A percentile compares a stretch with the other conserved stretches of the same genome.
These are phyloP conservation scores for Polypterus bichir DNA, from an alignment of 2,113 vertebrate genomes.

Conservation along the genomic window DNA sequence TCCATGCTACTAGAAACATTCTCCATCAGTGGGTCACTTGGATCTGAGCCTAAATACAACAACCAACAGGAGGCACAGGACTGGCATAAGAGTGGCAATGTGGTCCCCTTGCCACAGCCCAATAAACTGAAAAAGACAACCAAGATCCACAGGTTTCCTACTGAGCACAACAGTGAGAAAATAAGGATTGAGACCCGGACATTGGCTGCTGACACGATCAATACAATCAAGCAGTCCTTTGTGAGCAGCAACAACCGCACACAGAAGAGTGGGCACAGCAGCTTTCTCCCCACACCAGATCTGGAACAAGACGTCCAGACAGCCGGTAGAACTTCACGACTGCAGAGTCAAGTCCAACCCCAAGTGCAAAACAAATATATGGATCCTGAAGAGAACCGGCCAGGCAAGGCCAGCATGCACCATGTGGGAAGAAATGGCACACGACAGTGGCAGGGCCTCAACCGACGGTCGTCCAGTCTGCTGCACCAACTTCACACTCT, in stretches of 20 bases:
- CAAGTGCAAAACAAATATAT: conserved; percentile 23
- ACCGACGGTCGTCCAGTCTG: conserved; percentile 45
- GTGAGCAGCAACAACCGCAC: conserved; percentile 29
- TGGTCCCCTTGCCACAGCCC: conserved; percentile 33
- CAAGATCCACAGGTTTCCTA: conserved; percentile 36
- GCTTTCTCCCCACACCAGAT: conserved; percentile 22
- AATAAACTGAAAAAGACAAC: conserved; percentile 49
- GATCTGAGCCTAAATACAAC: conserved; percentile 36
- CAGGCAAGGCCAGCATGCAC: conserved; percentile 36
- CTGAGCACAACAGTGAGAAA: conserved; percentile 53
- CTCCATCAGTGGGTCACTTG: too few species aligned
- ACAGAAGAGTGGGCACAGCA: conserved; percentile 27
- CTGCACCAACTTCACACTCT: conserved; percentile 28
- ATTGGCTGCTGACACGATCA: conserved; percentile 18
- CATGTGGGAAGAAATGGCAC: conserved; percentile 31
- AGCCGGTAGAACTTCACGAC: conserved; percentile 34
- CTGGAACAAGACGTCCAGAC: conserved; percentile 29
- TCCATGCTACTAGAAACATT: too few species aligned
- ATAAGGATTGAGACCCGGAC: conserved; percentile 25
- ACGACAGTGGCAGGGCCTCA: conserved; percentile 43
- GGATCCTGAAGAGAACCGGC: conserved; percentile 59
- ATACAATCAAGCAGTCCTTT: conserved; percentile 27
- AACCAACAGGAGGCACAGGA: conserved; percentile 28
- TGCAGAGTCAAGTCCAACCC: conserved; percentile 20
- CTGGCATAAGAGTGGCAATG: conserved; percentile 50